Evolutionary conservation across 2,888 invertebrate species (phyloP), one percentile per base, ranked within the genome.

Genomic region (Papilio demoleus): DNA sequence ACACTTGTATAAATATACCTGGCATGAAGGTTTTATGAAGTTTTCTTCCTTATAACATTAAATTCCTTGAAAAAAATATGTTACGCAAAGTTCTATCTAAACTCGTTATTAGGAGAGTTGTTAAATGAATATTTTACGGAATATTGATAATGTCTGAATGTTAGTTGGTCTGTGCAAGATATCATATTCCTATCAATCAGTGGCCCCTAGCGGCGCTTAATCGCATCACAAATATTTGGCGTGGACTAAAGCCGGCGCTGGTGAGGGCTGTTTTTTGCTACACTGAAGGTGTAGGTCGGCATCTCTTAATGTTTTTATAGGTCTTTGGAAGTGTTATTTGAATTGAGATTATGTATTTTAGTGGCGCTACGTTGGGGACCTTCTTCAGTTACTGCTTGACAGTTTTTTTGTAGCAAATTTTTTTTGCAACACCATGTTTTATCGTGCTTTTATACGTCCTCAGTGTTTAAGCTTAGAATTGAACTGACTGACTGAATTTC

Each of bases 161-260:
- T 50, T 19, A 12, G 34, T 22, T 85, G 80, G 80, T 81, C 89
- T 90, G 72, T 78, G 65, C 63, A 22, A 19, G 72, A 77, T 84
- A 82, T 85, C 82, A 77, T 58, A 76, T 85, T 82, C 78, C 87
- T 88, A 91, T 92, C 90, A 88, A 90, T 90, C 90, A 88, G 74
- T 76, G 75, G 70, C 72, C 78, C 78, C 77, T 73, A 72, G 69
- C 73, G 76, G 79, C 77, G 80, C 83, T 88, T 88, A 90, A 91
- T 91, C 89, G 85, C 79, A 82, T 79, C 78, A 77, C 89, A 91
- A 92, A 92, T 88, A 91, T 92, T 91, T 85, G 85, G 75, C 76
- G 74, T 75, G 74, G 77, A 79, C 78, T 83, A 83, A 88, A 87
- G 81, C 80, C 77, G 73, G 87, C 87, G 84, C 84, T 75, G 72